These are phyloP conservation scores for Psittacara wagleri DNA, from an alignment of 2,113 vertebrate genomes.

Conservation along the genomic window DNA sequence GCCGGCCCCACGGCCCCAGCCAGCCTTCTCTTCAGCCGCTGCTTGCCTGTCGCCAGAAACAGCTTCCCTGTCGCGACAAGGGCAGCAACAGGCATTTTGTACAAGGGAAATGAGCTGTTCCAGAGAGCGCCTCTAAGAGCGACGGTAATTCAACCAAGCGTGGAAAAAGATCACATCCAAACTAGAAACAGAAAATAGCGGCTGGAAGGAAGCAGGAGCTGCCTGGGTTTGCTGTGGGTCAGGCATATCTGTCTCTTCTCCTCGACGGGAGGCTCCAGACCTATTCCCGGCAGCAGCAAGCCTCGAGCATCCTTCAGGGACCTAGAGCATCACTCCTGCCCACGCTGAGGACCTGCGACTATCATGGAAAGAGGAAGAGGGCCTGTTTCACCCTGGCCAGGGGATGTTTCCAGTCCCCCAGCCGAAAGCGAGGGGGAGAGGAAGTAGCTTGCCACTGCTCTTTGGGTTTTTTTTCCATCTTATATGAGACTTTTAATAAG, in stretches of 20 bases:
- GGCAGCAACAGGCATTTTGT: neutral
- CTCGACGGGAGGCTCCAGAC: neutral
- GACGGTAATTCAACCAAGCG: rapidly evolving
- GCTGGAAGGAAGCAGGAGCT: neutral
- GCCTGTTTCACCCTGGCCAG: neutral
- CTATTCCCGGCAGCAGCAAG: neutral
- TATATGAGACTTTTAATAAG: neutral
- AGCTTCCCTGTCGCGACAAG: neutral
- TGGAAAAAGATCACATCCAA: neutral
- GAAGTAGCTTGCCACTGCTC: neutral
- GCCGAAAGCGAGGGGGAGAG: neutral
- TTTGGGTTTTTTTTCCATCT: neutral
- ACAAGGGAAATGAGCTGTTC: neutral
- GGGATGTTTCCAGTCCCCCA: neutral
- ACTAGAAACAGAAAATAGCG: neutral
- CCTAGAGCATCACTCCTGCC: neutral
- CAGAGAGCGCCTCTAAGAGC: too few species aligned
- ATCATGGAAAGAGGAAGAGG: neutral
- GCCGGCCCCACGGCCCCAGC: rapidly evolving
- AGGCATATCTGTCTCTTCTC: neutral
- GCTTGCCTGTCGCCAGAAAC: neutral
- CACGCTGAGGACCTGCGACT: neutral
- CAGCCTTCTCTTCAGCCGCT: neutral
- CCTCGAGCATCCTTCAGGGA: neutral
- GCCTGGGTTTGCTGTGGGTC: neutral